Base-by-base conservation (phyloP, 2,113 vertebrate species). In the Grus americana region DNA sequence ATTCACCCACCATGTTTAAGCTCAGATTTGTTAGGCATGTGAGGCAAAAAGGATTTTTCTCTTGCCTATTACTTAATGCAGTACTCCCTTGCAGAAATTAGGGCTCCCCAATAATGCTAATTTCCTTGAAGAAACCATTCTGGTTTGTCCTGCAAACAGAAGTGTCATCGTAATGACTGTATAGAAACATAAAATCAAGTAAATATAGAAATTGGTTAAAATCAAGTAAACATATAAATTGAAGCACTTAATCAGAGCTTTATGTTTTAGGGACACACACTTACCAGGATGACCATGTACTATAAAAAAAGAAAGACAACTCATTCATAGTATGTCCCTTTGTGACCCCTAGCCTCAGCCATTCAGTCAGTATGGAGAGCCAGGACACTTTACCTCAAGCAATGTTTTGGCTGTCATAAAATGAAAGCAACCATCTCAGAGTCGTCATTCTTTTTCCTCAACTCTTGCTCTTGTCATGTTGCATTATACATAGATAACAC, bases 381-480 rank as follows among this genome's bases (percentile, higher is more conserved):
- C 86, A 90, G 65, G 36, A 93, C 58, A 58, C 75, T 95, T 96
- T 72, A 86, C 96, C 90, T 55, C 88, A 50, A 85, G 90, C 81
- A 91, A 50, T 89, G 72, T 85, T 91, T 76, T 67, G 68, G 63
- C 78, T 96, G 91, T 95, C 92, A 87, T 36, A 79, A 91, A 86
- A 93, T 61, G 47, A 90, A 91, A 94, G 90, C 74, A 82, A 24
- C 44, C 70, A 71, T 96, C 81, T 90, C 86, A 71, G 92, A 94
- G n/a, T 88, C 32, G 0, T 93, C 86, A 49, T 92, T 94, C 72
- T 75, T 88, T 84, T 88, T 32, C 24, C n/a, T 96, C 72, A 82
- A 96, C 68, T 92, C 70, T 79, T 95, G 79, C 91, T 94, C 83
- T 96, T 97, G 96, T 97, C 94, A 92, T 80, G 73, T 91, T 96